Base-by-base conservation (phyloP, 2,113 vertebrate genomes). In the Todiramphus chloris region DNA sequence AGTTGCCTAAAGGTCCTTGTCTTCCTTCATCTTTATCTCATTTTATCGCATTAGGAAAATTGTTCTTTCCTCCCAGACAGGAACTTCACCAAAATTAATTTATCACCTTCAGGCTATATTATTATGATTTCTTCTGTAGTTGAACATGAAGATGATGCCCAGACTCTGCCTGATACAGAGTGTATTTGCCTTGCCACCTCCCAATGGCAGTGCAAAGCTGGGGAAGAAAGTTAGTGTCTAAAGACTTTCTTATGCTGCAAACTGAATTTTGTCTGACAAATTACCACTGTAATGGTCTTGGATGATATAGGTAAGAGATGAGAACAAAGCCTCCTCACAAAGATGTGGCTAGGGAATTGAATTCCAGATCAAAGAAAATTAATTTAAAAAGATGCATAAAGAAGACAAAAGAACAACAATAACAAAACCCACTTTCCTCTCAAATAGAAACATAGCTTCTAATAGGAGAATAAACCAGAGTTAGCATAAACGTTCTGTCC, bases 61-160 rank as follows among this genome's bases (percentile, higher is more conserved):
- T 64, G 81, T 93, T 96, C 77, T 92, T 94, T 96, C 83, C 91
- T 94, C 53, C 56, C 51, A 89, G 89, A 78, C 77, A 91, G 69
- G 81, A 95, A 89, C 53, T 9, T 68, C 75, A 69, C 77, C 87
- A 94, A 94, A 96, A 96, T 97, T 93, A 95, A 96, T 96, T 94
- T 94, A 90, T 95, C 94, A 94, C 83, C 82, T 94, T 96, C 94
- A 83, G 92, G 64, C 83, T 35, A 20, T 88, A 90, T 90, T 96
- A 90, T n/a, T 86, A 50, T 90, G 91, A 94, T 95, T 96, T 95
- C 80, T 91, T 95, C 89, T 95, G 69, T 95, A 94, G 93, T 56
- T 81, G 69, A 92, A 60, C 60, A 39, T 37, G 58, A 93, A 84
- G 84, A 87, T 85, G 74, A 83, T 89, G 67, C 89, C 67, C 53